Evolutionary conservation across 2,888 invertebrate genomes (phyloP).

Genomic region (Tridacna crocea): DNA sequence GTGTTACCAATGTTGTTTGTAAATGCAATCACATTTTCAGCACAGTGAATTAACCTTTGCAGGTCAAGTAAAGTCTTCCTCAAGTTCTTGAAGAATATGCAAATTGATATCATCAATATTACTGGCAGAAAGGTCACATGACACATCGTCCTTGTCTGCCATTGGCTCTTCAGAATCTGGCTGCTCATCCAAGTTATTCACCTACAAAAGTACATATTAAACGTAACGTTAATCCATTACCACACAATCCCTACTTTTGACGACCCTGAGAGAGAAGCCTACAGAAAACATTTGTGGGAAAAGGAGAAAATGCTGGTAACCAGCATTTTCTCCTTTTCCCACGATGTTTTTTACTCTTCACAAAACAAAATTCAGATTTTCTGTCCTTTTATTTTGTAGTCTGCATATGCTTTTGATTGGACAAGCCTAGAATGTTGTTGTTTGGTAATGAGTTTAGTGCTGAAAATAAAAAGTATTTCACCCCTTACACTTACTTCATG

Average conservation of each 20-base stretch:
- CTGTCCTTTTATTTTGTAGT: too few relatives aligned
- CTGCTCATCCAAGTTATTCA: constrained; percentile 44
- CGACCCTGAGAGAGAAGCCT: background rate
- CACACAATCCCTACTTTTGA: background rate
- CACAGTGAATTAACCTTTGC: background rate
- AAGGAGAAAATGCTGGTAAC: background rate
- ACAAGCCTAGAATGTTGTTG: too few relatives aligned
- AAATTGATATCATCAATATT: constrained; percentile 56
- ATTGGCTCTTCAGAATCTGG: constrained; percentile 50
- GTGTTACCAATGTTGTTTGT: too few relatives aligned
- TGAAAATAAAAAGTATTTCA: too few relatives aligned
- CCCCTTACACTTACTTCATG: too few relatives aligned
- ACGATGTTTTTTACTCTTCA: background rate
- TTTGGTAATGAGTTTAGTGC: too few relatives aligned
- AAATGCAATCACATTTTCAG: too few relatives aligned
- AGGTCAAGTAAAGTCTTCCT: constrained; percentile 40
- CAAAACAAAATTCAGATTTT: too few relatives aligned
- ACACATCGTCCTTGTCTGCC: background rate
- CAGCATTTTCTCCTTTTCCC: background rate
- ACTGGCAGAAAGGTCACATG: constrained; percentile 25
- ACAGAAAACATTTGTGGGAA: background rate
- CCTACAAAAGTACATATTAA: constrained; percentile 23
- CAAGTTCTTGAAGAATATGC: constrained; percentile 62
- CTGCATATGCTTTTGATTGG: too few relatives aligned
- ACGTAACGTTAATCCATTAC: background rate